Evolutionary conservation across 2,113 vertebrate species (phyloP).

Genomic region (Martes martes): DNA sequence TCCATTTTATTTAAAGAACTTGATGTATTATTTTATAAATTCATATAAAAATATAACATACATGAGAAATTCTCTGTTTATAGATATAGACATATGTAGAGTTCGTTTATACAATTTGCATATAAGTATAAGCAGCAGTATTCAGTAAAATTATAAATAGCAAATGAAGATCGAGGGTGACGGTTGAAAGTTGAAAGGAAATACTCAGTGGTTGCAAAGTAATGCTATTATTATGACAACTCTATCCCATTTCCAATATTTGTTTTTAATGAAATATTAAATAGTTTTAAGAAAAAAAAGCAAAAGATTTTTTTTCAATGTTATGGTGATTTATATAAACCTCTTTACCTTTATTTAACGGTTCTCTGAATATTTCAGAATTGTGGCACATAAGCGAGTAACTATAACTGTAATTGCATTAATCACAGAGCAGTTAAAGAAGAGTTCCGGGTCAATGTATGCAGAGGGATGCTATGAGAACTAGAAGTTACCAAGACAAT

Average conservation of each 20-base stretch:
- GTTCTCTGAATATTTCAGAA: background rate
- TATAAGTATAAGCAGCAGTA: background rate
- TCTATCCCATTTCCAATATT: background rate
- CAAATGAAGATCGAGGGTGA: background rate
- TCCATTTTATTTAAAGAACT: background rate
- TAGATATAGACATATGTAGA: background rate
- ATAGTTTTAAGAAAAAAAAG: background rate
- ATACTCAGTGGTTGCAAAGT: background rate
- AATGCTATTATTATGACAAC: background rate
- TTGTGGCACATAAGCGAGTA: background rate
- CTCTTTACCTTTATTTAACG: background rate
- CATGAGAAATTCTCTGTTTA: background rate
- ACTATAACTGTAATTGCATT: background rate
- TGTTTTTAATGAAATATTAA: background rate
- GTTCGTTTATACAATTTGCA: background rate
- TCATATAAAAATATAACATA: background rate
- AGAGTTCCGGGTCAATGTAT: background rate
- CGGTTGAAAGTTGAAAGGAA: background rate
- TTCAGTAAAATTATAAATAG: background rate
- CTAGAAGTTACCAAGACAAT: background rate
- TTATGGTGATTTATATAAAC: background rate
- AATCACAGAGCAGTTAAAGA: background rate
- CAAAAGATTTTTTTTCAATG: background rate
- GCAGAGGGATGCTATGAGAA: background rate
- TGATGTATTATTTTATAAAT: background rate